Evolutionary conservation across 2,888 invertebrate genomes (phyloP), one percentile per base, ranked within the genome.

Genomic region (Macropis europaea): DNA sequence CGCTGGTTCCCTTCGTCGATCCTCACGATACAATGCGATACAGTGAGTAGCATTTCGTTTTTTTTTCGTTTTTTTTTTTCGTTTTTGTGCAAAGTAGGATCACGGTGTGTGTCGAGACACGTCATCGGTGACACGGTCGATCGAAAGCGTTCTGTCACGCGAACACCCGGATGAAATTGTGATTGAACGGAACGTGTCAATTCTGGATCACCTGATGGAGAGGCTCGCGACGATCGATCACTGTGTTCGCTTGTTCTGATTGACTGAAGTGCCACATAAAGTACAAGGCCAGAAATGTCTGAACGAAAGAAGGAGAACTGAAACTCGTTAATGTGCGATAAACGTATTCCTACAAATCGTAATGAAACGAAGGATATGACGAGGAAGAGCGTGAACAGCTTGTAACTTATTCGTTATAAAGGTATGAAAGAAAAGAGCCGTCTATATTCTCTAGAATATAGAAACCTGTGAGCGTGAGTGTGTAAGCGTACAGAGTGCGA

Each of bases 401-500:
- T n/a, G n/a, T n/a, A n/a, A n/a, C n/a, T n/a, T n/a, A n/a, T n/a
- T n/a, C 30, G 17, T 38, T 52, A 32, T 43, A 4, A n/a, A 19
- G 22, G 43, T 28, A 70, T 2, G n/a, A 17, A n/a, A 52, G 30
- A 43, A 17, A 17, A 50, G 62, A 26, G 17, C 9, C 30, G 30
- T 56, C 30, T 62, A 28, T n/a, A n/a, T n/a, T n/a, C n/a, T n/a
- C n/a, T n/a, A n/a, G n/a, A n/a, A n/a, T n/a, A n/a, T 15, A 36
- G 54, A 63, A 50, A 45, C 43, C 71, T 75, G 61, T 50, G 63
- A 54, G 47, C 53, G 48, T 64, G 53, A 38, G 48, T 57, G 64
- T 66, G 52, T 70, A 79, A 79, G 69, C 73, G 48, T 69, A 75
- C 50, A 52, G 73, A 73, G 79, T 64, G 38, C 62, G 24, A 66